phyloP scores from a whole-genome alignment of 2,113 vertebrate species.

The Chaetops frenatus region DNA sequence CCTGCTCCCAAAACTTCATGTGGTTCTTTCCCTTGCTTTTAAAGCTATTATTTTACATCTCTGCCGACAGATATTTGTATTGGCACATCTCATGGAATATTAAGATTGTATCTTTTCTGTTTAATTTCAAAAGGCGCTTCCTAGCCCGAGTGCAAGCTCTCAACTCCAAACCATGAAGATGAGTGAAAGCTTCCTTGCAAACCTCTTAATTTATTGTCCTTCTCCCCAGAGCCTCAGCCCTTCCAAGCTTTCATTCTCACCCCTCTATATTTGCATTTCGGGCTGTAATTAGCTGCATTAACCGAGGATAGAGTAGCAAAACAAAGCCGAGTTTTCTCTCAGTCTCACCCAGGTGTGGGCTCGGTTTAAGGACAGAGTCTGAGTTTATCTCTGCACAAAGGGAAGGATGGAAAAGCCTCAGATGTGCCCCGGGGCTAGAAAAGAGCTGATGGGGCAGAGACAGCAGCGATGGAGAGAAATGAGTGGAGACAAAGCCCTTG shows the following conservation, averaged over 20 bases:
- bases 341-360: background rate
- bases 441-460: background rate
- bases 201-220: background rate
- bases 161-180: background rate
- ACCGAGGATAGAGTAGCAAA: background rate
- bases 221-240: background rate
- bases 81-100: constrained; percentile 12
- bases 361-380: background rate
- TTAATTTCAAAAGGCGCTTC: constrained; percentile 10
- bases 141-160: background rate
- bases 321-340: background rate
- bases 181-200: background rate
- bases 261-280: background rate
- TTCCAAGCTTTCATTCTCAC: background rate
- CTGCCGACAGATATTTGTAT: constrained; percentile 48
- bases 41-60: constrained; percentile 42
- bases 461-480: background rate
- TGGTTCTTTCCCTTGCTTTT: background rate
- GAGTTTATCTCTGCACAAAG: background rate
- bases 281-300: background rate
- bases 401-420: background rate
- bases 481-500: background rate
- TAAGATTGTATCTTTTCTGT: constrained; percentile 4
- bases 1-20: background rate
- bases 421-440: background rate